Evolutionary conservation across 2,797 vertebrate genomes (phyloP).

Genomic region (Echiichthys vipera): DNA sequence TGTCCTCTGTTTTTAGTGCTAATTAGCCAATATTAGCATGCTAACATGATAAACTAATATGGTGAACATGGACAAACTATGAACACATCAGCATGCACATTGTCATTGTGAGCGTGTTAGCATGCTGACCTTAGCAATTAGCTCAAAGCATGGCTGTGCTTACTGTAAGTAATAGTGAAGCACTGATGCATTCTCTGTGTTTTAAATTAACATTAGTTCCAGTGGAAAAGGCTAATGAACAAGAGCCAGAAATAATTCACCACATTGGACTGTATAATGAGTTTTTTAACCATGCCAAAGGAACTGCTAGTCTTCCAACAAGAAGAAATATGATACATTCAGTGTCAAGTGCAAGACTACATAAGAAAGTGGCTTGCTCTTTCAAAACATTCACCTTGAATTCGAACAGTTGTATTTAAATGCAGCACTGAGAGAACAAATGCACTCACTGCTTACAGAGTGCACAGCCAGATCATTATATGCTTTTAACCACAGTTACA

Average conservation of each 20-base stretch:
- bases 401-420: conserved; percentile 21
- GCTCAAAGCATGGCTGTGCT: not conserved
- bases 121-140: not conserved
- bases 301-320: not conserved
- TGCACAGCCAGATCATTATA: too few species aligned
- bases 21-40: not conserved
- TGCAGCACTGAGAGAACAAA: conserved; percentile 2
- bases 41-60: not conserved
- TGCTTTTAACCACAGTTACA: not conserved
- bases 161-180: not conserved
- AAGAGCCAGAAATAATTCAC: conserved; percentile 46
- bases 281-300: not conserved
- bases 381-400: conserved; percentile 15
- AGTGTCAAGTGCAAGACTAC: too few species aligned
- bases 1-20: too few species aligned
- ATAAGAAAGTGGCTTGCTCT: not conserved
- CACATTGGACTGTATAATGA: conserved; percentile 35
- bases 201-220: conserved; percentile 50
- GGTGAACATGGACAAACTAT: not conserved
- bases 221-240: conserved; percentile 61
- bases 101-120: not conserved
- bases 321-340: conserved; percentile 5
- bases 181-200: conserved; percentile 30
- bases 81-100: not conserved
- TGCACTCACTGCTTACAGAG: too few species aligned